phyloP scores from a whole-genome alignment of 2,113 vertebrate species.

The Morone saxatilis region DNA sequence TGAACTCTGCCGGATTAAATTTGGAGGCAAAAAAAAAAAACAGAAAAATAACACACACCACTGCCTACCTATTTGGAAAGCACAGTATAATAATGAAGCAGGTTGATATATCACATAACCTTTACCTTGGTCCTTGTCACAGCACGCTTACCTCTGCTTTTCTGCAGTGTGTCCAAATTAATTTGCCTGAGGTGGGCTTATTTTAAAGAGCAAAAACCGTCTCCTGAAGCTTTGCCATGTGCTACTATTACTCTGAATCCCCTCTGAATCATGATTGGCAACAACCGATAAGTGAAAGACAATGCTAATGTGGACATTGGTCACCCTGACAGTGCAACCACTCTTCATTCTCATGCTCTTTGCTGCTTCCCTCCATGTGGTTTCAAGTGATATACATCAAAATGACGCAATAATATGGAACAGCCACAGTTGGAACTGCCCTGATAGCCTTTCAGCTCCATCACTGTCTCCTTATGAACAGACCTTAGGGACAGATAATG shows the following conservation, averaged over 20 bases:
- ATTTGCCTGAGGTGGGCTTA: constrained; percentile 44
- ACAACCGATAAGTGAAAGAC: constrained; percentile 42
- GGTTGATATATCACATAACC: constrained; percentile 76
- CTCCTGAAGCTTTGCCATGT: constrained; percentile 25
- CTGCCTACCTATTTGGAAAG: constrained; percentile 44
- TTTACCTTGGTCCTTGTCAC: constrained; percentile 56
- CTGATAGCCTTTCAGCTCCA: constrained; percentile 66
- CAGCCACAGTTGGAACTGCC: constrained; percentile 55
- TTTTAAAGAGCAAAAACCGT: constrained; percentile 47
- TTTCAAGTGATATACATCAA: constrained; percentile 65
- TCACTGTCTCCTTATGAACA: constrained; percentile 74
- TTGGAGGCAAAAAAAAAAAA: constrained; percentile 34
- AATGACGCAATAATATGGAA: constrained; percentile 56
- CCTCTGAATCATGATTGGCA: constrained; percentile 48
- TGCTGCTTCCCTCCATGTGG: constrained; percentile 40
- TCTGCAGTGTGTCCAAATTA: constrained; percentile 52
- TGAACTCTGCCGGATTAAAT: constrained; percentile 76
- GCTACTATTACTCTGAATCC: neutral
- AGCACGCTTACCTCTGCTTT: constrained; percentile 50
- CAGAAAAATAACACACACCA: constrained; percentile 44
- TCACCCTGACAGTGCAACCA: constrained; percentile 68
- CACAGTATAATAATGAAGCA: constrained; percentile 45
- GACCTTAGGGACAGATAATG: constrained; percentile 69
- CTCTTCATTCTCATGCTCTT: constrained; percentile 59
- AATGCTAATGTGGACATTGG: constrained; percentile 71